phyloP scores from a whole-genome alignment of 2,888 invertebrate genomes.

The Tinea semifulvella region DNA sequence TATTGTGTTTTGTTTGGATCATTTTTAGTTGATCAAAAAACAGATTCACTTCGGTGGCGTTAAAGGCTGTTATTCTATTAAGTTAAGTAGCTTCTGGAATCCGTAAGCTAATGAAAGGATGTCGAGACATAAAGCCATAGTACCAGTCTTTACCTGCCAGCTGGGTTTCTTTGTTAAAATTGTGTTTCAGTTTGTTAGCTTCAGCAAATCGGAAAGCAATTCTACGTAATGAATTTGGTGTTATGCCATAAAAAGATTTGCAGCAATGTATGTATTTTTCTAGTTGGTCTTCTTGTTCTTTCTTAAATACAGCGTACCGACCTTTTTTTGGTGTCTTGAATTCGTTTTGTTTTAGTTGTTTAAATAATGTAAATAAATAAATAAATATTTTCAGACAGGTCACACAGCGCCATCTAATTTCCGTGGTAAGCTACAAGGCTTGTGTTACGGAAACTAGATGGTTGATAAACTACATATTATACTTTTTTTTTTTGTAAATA shows the following conservation, averaged over 20 bases:
- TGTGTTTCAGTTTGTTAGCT: no score
- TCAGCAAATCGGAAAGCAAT: constrained; percentile 23
- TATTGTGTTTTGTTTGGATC: no score
- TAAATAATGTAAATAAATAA: constrained; percentile 16
- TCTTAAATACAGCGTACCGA: constrained; percentile 14
- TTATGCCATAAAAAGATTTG: constrained; percentile 19
- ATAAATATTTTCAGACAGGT: no score
- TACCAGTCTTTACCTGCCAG: constrained; percentile 22
- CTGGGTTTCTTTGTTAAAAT: constrained; percentile 21
- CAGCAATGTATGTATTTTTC: constrained; percentile 16
- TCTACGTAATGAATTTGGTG: constrained; percentile 20
- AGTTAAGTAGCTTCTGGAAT: constrained; percentile 20
- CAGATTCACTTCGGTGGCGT: constrained; percentile 20
- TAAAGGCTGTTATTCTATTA: constrained; percentile 22
- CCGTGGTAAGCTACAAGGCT: no score
- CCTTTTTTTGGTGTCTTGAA: constrained; percentile 11
- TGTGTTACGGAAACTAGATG: no score
- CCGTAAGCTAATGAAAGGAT: constrained; percentile 18
- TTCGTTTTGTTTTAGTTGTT: constrained; percentile 14
- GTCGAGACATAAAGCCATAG: constrained; percentile 17
- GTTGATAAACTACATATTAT: no score
- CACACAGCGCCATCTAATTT: no score
- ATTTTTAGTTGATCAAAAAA: constrained; percentile 18
- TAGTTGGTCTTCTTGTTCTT: constrained; percentile 15
- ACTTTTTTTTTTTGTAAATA: no score